Evolutionary conservation across 1,140 invertebrate species (phyloP).

Genomic region (Hirudo medicinalis): DNA sequence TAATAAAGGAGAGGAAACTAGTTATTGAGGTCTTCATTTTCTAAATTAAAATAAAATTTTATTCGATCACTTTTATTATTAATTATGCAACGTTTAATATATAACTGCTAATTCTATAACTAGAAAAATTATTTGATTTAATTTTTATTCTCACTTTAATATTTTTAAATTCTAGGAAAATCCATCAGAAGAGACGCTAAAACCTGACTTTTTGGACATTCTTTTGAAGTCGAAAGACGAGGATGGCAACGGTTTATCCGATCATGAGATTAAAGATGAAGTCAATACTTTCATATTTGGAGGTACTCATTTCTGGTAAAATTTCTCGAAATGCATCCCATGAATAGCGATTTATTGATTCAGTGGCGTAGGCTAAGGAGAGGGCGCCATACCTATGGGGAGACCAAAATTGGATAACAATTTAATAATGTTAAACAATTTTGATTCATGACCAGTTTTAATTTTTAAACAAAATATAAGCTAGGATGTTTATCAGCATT

Average conservation of each 20-base stretch:
- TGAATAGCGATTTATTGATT: no score
- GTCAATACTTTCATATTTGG: constrained; percentile 33
- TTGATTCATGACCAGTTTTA: no score
- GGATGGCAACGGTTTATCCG: constrained; percentile 22
- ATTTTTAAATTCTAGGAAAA: constrained; percentile 6
- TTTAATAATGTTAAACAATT: no score
- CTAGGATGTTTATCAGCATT: no score
- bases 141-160: not conserved
- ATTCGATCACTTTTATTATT: not conserved
- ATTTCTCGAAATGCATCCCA: not conserved
- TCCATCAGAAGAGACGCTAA: not conserved
- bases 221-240: constrained; percentile 21
- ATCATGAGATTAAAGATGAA: constrained; percentile 28
- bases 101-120: not conserved
- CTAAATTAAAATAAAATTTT: not conserved
- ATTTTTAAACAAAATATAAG: no score
- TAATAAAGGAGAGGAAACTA: constrained; percentile 14
- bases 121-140: not conserved
- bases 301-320: constrained; percentile 9
- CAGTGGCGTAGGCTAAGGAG: no score
- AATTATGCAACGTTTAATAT: not conserved
- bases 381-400: no score
- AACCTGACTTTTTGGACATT: constrained; percentile 20
- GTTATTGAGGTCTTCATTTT: not conserved
- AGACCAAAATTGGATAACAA: no score